Conservation (phyloP, 2,797 vertebrate species). For the Gephyroberyx darwinii region DNA sequence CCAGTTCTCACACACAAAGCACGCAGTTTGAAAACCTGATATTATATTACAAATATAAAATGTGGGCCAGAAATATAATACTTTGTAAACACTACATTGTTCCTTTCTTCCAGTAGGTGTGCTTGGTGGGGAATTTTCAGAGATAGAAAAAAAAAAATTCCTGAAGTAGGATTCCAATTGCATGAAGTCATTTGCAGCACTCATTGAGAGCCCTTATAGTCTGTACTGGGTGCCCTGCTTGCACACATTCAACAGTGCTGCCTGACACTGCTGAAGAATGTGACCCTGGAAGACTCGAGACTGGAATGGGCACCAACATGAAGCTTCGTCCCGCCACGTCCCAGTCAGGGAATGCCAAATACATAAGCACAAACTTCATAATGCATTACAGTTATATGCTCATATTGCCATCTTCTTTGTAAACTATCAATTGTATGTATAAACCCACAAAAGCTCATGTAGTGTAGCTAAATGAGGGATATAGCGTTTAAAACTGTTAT, state of each 20-base stretch:
- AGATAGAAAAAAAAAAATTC: conserved; percentile 37
- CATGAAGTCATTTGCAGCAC: conserved; percentile 29
- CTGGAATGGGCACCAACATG: conserved; percentile 36
- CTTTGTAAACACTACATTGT: conserved; percentile 72
- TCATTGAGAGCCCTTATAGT: conserved; percentile 11
- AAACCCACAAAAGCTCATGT: conserved; percentile 24
- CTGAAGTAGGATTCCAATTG: conserved; percentile 52
- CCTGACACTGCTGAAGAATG: conserved; percentile 24
- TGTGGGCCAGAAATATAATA: conserved; percentile 56
- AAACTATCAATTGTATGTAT: conserved; percentile 49
- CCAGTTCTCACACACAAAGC: conserved; percentile 64
- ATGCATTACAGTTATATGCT: background rate
- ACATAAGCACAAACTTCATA: conserved; percentile 14
- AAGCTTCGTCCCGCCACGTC: conserved; percentile 36
- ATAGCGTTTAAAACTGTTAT: conserved; percentile 23
- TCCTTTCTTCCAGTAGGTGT: conserved; percentile 16
- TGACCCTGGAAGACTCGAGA: conserved; percentile 48
- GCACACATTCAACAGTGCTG: conserved; percentile 20
- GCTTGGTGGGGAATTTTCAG: conserved; percentile 28
- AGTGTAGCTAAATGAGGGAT: conserved; percentile 36
- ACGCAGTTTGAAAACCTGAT: conserved; percentile 53
- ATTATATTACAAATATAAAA: conserved; percentile 56
- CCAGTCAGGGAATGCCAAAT: conserved; percentile 21
- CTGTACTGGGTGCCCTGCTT: conserved; percentile 1
- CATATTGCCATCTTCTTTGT: conserved; percentile 39